Percentiles rank a stretch among this genome's conserved stretches.
phyloP scores from a whole-genome alignment of 2,797 vertebrate species.

The Tachyglossus aculeatus region DNA sequence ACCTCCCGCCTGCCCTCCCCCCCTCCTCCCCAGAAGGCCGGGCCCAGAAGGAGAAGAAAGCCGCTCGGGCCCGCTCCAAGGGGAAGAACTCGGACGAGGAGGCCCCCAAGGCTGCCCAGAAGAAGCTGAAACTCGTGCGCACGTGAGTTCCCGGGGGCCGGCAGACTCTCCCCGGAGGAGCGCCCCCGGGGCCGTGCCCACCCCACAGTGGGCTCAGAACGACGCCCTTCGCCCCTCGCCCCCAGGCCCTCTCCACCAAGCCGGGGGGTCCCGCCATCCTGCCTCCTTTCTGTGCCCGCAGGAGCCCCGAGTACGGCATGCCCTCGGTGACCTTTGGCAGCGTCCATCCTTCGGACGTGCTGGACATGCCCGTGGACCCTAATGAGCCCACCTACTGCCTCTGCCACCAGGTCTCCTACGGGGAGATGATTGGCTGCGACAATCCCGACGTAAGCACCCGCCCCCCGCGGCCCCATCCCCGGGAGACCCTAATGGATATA shows the following conservation, averaged over 20 bases:
- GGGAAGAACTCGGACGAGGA: slow-evolving; percentile 95
- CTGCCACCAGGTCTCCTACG: slow-evolving; percentile 98
- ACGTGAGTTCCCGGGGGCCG: slow-evolving; percentile 70
- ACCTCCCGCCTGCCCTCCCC: slow-evolving; percentile 28
- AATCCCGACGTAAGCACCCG: slow-evolving; percentile 91
- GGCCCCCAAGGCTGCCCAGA: slow-evolving; percentile 88
- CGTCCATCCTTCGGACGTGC: slow-evolving; percentile 95
- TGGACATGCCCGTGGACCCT: slow-evolving; percentile 99
- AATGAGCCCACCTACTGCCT: slow-evolving; percentile 99
- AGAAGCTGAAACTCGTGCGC: slow-evolving; percentile 91
- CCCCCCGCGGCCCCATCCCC: neutral
- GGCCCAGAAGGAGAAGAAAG: slow-evolving; percentile 92
- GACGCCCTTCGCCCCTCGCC: neutral
- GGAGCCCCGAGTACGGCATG: slow-evolving; percentile 90
- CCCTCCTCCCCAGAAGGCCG: slow-evolving; percentile 79
- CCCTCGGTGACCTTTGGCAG: slow-evolving; percentile 91
- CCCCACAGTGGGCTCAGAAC: neutral
- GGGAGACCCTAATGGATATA: too few relatives aligned
- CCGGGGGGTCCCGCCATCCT: neutral
- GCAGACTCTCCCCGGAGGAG: neutral
- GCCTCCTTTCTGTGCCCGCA: slow-evolving; percentile 47
- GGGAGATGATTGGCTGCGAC: slow-evolving; percentile 99
- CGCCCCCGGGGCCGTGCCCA: neutral
- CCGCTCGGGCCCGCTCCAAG: slow-evolving; percentile 90
- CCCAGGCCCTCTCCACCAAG: neutral